These are phyloP conservation scores for Alentia gelatinosa DNA, from an alignment of 2,888 invertebrate genomes.

Conservation along the genomic window DNA sequence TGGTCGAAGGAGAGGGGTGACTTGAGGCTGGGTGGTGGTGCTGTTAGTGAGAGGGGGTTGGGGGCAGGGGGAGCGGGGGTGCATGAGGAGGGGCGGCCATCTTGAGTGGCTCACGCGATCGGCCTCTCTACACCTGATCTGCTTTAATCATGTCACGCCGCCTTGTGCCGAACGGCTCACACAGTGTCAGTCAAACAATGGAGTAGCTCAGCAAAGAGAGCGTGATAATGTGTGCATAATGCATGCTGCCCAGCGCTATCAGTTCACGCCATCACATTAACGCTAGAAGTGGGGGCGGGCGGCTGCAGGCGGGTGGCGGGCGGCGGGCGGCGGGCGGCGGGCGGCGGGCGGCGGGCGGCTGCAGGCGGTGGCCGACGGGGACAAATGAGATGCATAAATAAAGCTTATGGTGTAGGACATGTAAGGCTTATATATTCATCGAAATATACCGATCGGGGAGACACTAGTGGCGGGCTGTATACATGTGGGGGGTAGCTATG, in stretches of 20 bases:
- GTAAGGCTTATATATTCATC: too few species aligned
- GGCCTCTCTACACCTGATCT: not conserved
- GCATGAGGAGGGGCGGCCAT: too few species aligned
- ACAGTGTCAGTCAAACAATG: conserved; percentile 12
- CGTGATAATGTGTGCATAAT: conserved; percentile 24
- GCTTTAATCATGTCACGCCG: conserved; percentile 26
- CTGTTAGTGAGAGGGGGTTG: too few species aligned
- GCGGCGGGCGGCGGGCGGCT: not conserved
- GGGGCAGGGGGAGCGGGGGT: too few species aligned
- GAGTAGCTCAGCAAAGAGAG: conserved; percentile 13
- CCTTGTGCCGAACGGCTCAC: not conserved
- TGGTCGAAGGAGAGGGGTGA: too few species aligned
- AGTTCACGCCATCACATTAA: conserved; percentile 26
- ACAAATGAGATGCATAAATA: not conserved
- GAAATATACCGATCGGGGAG: too few species aligned
- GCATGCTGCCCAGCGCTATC: not conserved
- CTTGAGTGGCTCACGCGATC: not conserved
- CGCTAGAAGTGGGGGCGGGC: not conserved
- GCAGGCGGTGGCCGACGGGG: too few species aligned
- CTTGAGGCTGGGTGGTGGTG: too few species aligned
- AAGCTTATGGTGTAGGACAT: not conserved
- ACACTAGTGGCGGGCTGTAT: too few species aligned
- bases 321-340: not conserved
- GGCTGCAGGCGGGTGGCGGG: not conserved
- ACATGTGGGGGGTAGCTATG: too few species aligned